Evolutionary conservation across 2,113 vertebrate species (phyloP).

Genomic region (Callipepla californica): DNA sequence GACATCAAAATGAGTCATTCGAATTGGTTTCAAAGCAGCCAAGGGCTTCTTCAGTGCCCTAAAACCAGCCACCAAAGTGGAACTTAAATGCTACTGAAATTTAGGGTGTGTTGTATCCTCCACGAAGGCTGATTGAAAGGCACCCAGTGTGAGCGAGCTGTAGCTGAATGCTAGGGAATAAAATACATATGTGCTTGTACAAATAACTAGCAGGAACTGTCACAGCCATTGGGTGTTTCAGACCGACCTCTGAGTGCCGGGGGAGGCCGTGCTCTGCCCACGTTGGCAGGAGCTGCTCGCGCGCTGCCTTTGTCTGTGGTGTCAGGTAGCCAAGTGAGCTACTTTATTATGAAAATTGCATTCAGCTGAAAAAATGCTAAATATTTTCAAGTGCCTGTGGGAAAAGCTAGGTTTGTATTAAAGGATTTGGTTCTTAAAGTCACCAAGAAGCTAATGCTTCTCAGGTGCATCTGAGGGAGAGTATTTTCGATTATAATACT

Average conservation of each 20-base stretch:
- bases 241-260: background rate
- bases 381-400: constrained; percentile 67
- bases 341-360: constrained; percentile 68
- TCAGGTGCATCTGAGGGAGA: constrained; percentile 52
- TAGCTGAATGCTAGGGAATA: fast-evolving
- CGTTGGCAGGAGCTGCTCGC: constrained; percentile 32
- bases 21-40: background rate
- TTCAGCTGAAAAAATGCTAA: constrained; percentile 65
- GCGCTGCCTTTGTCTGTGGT: constrained; percentile 44
- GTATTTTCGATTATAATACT: constrained; percentile 20
- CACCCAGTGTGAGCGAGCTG: fast-evolving
- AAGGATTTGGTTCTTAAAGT: constrained; percentile 64
- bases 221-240: background rate
- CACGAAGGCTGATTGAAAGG: background rate
- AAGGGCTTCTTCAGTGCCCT: background rate
- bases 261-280: background rate
- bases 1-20: background rate
- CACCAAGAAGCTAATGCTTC: constrained; percentile 57
- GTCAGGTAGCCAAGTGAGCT: constrained; percentile 55
- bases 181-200: background rate
- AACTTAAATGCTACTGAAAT: background rate
- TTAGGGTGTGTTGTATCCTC: background rate
- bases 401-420: constrained; percentile 61
- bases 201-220: background rate
- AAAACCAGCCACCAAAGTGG: background rate